Evolutionary conservation across 2,113 vertebrate species (phyloP), one percentile per base, ranked within the genome.

Genomic region (Noturus placidus): DNA sequence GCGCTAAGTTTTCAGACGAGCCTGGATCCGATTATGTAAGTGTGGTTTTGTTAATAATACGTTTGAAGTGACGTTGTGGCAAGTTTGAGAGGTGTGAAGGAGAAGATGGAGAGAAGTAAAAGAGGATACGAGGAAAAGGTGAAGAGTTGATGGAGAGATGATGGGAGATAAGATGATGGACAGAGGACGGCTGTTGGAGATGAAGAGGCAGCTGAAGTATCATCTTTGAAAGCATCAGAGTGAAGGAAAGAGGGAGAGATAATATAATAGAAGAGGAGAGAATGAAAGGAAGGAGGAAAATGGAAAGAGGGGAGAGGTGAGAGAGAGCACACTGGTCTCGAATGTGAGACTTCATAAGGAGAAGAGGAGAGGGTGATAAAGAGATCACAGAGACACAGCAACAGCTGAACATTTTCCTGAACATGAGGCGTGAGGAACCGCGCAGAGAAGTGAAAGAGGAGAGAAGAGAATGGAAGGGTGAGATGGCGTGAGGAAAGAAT

Each of bases 281-380:
- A 57, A 15, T 13, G 20, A 15, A 54, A 9, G 50, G 50, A 30
- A 30, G 92, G 92, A 90, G 74, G 27, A 86, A 74, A 91, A 84
- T 76, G 86, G 78, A 74, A 74, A 20, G 22, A 17, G 78, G 82
- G 85, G 38, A 70, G 76, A 78, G 80, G 54, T 42, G 74, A 50
- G 1, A 50, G 69, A 19, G 46, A 65, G 4, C 69, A 22, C 69
- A 72, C 19, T 50, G 42, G 5, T 76, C 38, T 50, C 0, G 65
- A 33, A 67, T 42, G 38, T 14, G 69, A 65, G 78, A 76, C 77
- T 33, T 42, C 76, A 79, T 25, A 19, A 30, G 74, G 67, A 80
- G 59, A 33, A 30, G 79, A 74, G n/a, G 17, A 56, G 19, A 11
- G 56, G 7, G 27, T 42, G 27, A 42, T 30, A 22, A 25, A 20